Base-by-base conservation (phyloP, 2,113 vertebrate species). In the Phyllostomus discolor region DNA sequence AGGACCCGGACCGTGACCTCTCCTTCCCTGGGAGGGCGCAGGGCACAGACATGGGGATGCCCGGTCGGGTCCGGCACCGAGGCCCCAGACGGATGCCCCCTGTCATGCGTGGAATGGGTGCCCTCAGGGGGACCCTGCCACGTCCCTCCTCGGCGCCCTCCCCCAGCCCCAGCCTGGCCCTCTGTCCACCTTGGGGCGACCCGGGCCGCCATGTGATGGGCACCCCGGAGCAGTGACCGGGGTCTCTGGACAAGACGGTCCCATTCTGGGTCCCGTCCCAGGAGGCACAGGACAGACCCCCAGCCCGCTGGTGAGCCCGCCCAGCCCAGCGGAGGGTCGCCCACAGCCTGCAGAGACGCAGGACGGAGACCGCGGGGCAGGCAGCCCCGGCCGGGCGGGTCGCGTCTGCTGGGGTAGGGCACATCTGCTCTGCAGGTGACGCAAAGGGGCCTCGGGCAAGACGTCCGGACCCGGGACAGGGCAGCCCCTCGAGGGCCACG, bases 1-100 rank as follows among this genome's bases (percentile, higher is more conserved):
- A 35, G 98, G 62, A 99, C 99, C 16, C 98, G 87, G 20, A 99
- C 95, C 10, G 81, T 97, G 91, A 99, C 99, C 97, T 99, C 98
- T 33, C 99, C 99, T 54, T 96, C 98, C 94, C 99, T 99, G 97
- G 14, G 95, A 66, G 46, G 66, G 10, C 14, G 6, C 62, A 48
- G 38, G 17, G 3, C 69, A 89, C 2, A 87, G 33, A 41, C 62
- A 48, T 0, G 4, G 52, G 35, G 24, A n/a, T 7, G 19, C 15
- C 33, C 31, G 16, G 46, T 33, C 3, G 1, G 17, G 35, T 17
- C 75, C 72, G 33, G 0, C 2, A 19, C 24, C 7, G 14, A 54
- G 16, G 12, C 28, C 62, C 41, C 64, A 78, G 48, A 28, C 24
- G 0, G 2, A 3, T 19, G 22, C 33, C 38, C 43, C 12, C 20